Conservation (phyloP, 2,888 invertebrate genomes). For the Scrobipalpa costella region DNA sequence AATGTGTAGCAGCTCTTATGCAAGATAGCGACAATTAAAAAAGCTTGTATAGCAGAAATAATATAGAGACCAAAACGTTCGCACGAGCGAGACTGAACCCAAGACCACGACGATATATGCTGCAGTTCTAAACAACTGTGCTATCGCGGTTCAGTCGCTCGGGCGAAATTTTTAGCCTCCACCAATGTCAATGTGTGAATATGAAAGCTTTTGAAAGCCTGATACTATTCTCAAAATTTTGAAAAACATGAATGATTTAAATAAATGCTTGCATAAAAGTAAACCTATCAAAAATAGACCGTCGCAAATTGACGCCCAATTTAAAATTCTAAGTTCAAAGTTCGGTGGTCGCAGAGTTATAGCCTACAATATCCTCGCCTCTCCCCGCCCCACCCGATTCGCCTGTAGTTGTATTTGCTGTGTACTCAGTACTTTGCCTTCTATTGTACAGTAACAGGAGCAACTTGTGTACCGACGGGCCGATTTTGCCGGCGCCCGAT, state of each 20-base stretch:
- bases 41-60: too few relatives aligned
- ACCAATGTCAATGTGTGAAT: too few relatives aligned
- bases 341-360: constrained; percentile 69
- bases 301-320: neutral
- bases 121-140: too few relatives aligned
- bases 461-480: constrained; percentile 50
- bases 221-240: too few relatives aligned
- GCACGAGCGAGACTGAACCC: too few relatives aligned
- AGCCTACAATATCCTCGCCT: constrained; percentile 59
- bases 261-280: neutral
- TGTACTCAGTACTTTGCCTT: constrained; percentile 49
- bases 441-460: constrained; percentile 50
- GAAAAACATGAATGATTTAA: neutral
- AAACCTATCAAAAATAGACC: neutral
- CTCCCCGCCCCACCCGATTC: constrained; percentile 38
- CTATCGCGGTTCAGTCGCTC: too few relatives aligned
- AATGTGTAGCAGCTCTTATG: too few relatives aligned
- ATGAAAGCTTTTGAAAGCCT: too few relatives aligned
- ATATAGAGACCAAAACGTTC: too few relatives aligned
- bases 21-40: too few relatives aligned
- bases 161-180: too few relatives aligned
- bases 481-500: constrained; percentile 62
- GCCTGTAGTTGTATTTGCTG: constrained; percentile 53
- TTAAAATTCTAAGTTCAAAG: neutral
- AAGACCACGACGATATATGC: too few relatives aligned